Evolutionary conservation across 2,797 vertebrate species (phyloP).

Genomic region (Sebastes iracundus): DNA sequence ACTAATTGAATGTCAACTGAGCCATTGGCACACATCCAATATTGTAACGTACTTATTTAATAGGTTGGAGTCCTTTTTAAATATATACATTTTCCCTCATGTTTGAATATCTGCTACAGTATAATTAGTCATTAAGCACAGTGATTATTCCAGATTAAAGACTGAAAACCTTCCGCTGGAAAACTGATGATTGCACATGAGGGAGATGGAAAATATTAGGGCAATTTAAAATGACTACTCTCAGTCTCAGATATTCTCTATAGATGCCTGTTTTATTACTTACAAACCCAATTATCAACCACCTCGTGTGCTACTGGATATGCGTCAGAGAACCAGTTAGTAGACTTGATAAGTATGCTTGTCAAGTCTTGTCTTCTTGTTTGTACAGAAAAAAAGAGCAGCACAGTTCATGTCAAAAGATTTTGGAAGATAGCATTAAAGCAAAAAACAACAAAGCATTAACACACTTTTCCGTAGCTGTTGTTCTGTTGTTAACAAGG

Average conservation of each 20-base stretch:
- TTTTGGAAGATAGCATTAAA: neutral
- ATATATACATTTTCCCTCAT: neutral
- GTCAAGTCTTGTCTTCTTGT: constrained; percentile 23
- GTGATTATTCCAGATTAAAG: constrained; percentile 2
- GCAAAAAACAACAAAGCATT: neutral
- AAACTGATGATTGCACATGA: constrained; percentile 35
- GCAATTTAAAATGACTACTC: constrained; percentile 51
- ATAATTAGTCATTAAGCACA: constrained; percentile 2
- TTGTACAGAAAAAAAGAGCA: neutral
- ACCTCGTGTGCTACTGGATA: constrained; percentile 23
- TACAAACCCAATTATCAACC: constrained; percentile 30
- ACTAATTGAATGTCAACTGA: neutral
- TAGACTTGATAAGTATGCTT: constrained; percentile 20
- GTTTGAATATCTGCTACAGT: neutral
- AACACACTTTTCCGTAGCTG: neutral
- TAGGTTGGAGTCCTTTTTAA: neutral
- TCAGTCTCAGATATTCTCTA: constrained; percentile 10
- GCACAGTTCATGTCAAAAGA: neutral
- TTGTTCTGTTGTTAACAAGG: constrained; percentile 3
- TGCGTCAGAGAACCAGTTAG: constrained; percentile 37
- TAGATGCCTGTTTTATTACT: constrained; percentile 51
- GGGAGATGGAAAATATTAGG: constrained; percentile 48
- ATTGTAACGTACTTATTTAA: neutral
- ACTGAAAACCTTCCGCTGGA: neutral
- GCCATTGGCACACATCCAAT: neutral